phyloP scores from a whole-genome alignment of 2,888 invertebrate species.

The Acleris cristana region DNA sequence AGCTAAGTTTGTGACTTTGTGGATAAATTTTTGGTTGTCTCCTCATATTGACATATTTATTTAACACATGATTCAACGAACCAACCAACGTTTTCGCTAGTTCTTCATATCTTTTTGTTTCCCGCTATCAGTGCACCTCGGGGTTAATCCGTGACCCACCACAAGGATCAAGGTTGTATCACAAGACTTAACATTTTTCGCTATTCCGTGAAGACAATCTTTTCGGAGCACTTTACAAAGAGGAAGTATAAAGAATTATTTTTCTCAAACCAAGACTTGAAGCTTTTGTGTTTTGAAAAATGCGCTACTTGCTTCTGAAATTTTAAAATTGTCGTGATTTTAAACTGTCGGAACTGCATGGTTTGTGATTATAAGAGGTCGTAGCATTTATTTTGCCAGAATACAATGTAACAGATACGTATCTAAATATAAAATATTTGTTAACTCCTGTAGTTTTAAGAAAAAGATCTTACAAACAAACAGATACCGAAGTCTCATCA shows the following conservation, averaged over 20 bases:
- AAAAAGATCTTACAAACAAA: too few species aligned
- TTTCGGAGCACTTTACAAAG: slow-evolving; percentile 11
- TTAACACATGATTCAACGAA: too few species aligned
- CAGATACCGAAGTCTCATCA: too few species aligned
- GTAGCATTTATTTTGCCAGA: too few species aligned
- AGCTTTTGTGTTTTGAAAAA: slow-evolving; percentile 17
- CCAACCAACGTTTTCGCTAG: too few species aligned
- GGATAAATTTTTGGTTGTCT: too few species aligned
- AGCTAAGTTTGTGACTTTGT: too few species aligned
- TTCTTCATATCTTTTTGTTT: too few species aligned
- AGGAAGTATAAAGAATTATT: slow-evolving; percentile 12
- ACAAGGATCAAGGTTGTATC: slow-evolving; percentile 15
- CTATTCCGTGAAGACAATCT: slow-evolving; percentile 13
- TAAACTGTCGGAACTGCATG: not conserved
- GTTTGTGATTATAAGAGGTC: not conserved
- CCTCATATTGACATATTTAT: too few species aligned
- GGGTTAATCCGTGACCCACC: not conserved
- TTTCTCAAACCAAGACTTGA: slow-evolving; percentile 10
- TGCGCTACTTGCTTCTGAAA: slow-evolving; percentile 2
- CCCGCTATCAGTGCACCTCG: not conserved
- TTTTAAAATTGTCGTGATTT: slow-evolving; percentile 8
- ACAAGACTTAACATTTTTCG: slow-evolving; percentile 15
- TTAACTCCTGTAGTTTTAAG: too few species aligned
- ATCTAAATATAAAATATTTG: too few species aligned
- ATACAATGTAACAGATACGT: too few species aligned